Conservation (phyloP, 92 coral and sea anemone genomes). For the Metridium senile region DNA sequence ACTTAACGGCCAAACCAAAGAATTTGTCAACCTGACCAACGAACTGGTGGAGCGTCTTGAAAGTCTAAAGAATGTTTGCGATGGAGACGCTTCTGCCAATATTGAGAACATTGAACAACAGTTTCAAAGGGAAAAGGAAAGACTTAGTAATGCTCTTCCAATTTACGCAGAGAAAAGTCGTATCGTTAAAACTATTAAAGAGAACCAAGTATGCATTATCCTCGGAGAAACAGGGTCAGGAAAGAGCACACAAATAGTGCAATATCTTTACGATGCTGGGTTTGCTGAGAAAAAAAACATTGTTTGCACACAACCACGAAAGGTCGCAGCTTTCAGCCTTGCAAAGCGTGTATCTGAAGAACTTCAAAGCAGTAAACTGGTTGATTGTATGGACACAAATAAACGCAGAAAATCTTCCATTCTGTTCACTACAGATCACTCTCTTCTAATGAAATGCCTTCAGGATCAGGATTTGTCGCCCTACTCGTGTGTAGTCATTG, state of each 20-base stretch:
- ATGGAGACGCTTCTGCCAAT: slow-evolving; percentile 1
- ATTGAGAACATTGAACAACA: slow-evolving; percentile 34
- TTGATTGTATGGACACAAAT: slow-evolving; percentile 69
- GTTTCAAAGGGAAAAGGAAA: slow-evolving; percentile 65
- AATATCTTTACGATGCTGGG: slow-evolving; percentile 82
- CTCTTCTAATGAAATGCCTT: slow-evolving; percentile 83
- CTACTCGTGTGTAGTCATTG: slow-evolving; percentile 90
- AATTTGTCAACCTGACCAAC: slow-evolving; percentile 36
- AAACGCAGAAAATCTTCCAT: slow-evolving; percentile 18
- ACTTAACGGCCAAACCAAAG: slow-evolving; percentile 43
- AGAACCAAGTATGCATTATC: slow-evolving; percentile 74
- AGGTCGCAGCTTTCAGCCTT: slow-evolving; percentile 92
- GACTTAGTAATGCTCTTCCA: slow-evolving; percentile 74
- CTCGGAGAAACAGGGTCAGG: slow-evolving; percentile 98
- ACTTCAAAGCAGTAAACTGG: slow-evolving; percentile 67
- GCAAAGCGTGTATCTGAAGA: slow-evolving; percentile 78
- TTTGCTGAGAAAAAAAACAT: slow-evolving; percentile 56
- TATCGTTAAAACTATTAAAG: slow-evolving; percentile 52
- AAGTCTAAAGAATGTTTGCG: slow-evolving; percentile 18
- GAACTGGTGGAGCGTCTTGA: slow-evolving; percentile 28
- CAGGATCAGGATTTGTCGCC: slow-evolving; percentile 55
- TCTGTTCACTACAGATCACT: slow-evolving; percentile 85
- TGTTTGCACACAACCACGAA: slow-evolving; percentile 94
- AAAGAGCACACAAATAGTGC: slow-evolving; percentile 92
- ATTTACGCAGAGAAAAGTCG: slow-evolving; percentile 77